Evolutionary conservation across 2,797 vertebrate species (phyloP).

Genomic region (Lateolabrax maculatus): DNA sequence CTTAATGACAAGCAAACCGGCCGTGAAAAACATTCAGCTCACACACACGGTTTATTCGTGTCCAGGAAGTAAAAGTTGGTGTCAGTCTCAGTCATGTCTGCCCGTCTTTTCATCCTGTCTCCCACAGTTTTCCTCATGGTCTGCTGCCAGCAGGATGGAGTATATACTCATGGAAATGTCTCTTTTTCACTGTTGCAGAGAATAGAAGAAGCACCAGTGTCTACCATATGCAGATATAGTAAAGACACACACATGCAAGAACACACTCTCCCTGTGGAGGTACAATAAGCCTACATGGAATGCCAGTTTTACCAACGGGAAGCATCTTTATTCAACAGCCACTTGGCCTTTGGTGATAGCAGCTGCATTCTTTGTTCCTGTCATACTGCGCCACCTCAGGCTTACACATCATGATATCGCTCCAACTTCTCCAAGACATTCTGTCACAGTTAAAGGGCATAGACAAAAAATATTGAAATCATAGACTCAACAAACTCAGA

Average conservation of each 20-base stretch:
- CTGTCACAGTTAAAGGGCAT: slow-evolving; percentile 71
- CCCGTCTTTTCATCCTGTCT: slow-evolving; percentile 63
- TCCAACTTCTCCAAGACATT: slow-evolving; percentile 65
- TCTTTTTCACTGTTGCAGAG: slow-evolving; percentile 52
- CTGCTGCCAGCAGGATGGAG: slow-evolving; percentile 53
- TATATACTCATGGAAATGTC: slow-evolving; percentile 63
- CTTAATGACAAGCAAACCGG: slow-evolving; percentile 70
- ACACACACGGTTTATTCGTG: slow-evolving; percentile 61
- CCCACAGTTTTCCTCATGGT: slow-evolving; percentile 49
- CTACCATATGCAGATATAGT: slow-evolving; percentile 57
- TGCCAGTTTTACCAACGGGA: slow-evolving; percentile 63
- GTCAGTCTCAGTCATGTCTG: slow-evolving; percentile 60
- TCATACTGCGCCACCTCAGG: slow-evolving; percentile 69
- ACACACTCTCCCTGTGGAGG: slow-evolving; percentile 57
- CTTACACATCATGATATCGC: slow-evolving; percentile 63
- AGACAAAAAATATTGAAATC: slow-evolving; percentile 62
- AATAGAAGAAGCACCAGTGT: slow-evolving; percentile 42
- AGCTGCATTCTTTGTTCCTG: slow-evolving; percentile 75
- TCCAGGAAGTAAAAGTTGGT: slow-evolving; percentile 65
- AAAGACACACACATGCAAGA: slow-evolving; percentile 32
- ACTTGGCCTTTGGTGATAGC: slow-evolving; percentile 75
- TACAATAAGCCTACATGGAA: slow-evolving; percentile 70
- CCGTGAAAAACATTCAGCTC: slow-evolving; percentile 67
- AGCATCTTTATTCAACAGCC: slow-evolving; percentile 77
- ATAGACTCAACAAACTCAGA: slow-evolving; percentile 49